Evolutionary conservation across 2,797 vertebrate species (phyloP).

Genomic region (Girardinus metallicus): DNA sequence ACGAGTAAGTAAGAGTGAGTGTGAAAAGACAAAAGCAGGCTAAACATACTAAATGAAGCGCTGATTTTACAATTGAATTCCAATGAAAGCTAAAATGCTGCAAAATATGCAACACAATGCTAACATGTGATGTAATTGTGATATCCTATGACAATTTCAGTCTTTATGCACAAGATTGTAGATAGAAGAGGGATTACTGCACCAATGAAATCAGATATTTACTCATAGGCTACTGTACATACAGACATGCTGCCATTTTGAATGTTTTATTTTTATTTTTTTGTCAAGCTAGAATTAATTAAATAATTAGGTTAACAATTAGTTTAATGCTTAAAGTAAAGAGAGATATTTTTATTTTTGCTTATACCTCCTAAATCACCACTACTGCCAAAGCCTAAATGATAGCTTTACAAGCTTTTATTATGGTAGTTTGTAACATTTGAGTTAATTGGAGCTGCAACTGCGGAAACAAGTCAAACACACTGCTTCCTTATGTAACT

Average conservation of each 20-base stretch:
- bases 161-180: neutral
- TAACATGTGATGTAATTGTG: neutral
- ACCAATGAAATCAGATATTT: neutral
- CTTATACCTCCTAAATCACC: neutral
- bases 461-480: neutral
- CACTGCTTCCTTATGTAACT: neutral
- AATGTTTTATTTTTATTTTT: neutral
- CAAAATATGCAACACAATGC: neutral
- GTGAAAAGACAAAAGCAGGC: neutral
- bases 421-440: neutral
- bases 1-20: neutral
- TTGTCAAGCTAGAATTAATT: neutral
- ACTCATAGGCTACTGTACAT: neutral
- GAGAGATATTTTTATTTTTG: neutral
- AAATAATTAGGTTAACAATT: neutral
- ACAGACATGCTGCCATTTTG: neutral
- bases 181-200: neutral
- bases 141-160: neutral
- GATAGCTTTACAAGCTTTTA: neutral
- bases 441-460: neutral
- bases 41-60: slow-evolving; percentile 2
- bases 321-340: neutral
- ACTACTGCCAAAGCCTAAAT: neutral
- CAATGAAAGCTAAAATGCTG: neutral
- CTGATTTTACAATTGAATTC: neutral